A percentile compares a stretch with the other conserved stretches of the same genome.
Evolutionary conservation across 1,140 invertebrate genomes (phyloP).

Genomic region (Zaprionus tsacasi): DNA sequence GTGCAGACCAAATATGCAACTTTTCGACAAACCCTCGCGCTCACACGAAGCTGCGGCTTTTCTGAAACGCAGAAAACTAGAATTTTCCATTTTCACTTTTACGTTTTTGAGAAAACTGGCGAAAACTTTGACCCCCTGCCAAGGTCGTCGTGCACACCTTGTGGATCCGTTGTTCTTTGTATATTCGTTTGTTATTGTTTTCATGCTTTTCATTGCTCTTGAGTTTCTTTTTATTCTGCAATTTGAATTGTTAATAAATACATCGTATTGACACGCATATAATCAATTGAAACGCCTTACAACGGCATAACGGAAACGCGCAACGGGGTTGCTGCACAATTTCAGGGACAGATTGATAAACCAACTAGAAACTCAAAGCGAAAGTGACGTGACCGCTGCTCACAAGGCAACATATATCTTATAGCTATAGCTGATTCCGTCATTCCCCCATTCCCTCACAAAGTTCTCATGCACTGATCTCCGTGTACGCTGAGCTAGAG

Average conservation of each 20-base stretch:
- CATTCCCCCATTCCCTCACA: constrained; percentile 4
- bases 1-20: no score
- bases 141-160: no score
- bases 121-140: no score
- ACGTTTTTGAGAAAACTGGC: no score
- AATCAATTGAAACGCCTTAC: constrained; percentile 55
- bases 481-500: not conserved
- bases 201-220: constrained; percentile 35
- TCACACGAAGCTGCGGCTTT: no score
- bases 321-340: constrained; percentile 72
- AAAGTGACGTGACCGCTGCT: constrained; percentile 9
- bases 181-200: not conserved
- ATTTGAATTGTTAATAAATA: constrained; percentile 77
- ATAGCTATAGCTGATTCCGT: constrained; percentile 2
- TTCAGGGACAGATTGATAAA: constrained; percentile 62
- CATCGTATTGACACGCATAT: constrained; percentile 55
- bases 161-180: constrained; percentile 2
- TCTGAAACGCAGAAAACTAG: no score
- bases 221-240: constrained; percentile 39
- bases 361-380: constrained; percentile 10
- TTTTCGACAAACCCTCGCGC: no score
- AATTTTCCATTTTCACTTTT: no score
- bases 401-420: not conserved
- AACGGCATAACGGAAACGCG: constrained; percentile 55
- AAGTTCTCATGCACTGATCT: constrained; percentile 24